Conservation (phyloP, 2,888 invertebrate species). For the Scaptomyza tumidula region DNA sequence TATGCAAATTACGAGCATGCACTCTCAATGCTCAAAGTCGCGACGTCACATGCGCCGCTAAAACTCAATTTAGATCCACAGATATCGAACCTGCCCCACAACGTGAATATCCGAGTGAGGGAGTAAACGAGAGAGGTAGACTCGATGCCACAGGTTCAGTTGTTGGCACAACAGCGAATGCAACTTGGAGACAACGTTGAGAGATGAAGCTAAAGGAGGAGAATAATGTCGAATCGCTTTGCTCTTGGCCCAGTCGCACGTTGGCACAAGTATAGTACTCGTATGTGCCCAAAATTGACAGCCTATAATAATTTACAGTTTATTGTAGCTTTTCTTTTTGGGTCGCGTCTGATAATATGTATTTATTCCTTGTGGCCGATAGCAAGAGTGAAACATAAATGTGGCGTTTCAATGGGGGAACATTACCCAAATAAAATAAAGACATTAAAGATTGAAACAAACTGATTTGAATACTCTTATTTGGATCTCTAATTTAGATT, state of each 20-base stretch:
- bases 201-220: not conserved
- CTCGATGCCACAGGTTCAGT: constrained; percentile 55
- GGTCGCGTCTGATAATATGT: constrained; percentile 12
- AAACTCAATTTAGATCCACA: constrained; percentile 78
- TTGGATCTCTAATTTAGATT: too few species aligned
- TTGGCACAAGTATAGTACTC: not conserved
- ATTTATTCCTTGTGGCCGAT: constrained; percentile 21
- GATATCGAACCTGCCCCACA: constrained; percentile 69
- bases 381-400: constrained; percentile 24
- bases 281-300: constrained; percentile 41
- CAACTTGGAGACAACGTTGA: constrained; percentile 35
- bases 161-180: constrained; percentile 31
- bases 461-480: not conserved
- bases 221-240: constrained; percentile 36
- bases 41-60: constrained; percentile 78
- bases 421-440: not conserved
- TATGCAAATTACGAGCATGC: constrained; percentile 80
- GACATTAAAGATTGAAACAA: not conserved
- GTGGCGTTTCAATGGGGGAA: not conserved
- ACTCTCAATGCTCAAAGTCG: constrained; percentile 13
- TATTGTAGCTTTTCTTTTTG: constrained; percentile 28
- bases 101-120: constrained; percentile 31
- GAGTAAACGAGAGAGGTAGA: constrained; percentile 27
- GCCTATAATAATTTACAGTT: constrained; percentile 45
- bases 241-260: constrained; percentile 32